Percentiles rank a stretch among this genome's conserved stretches.
phyloP scores from a whole-genome alignment of 1,140 invertebrate species.

The Drosophila melanica region DNA sequence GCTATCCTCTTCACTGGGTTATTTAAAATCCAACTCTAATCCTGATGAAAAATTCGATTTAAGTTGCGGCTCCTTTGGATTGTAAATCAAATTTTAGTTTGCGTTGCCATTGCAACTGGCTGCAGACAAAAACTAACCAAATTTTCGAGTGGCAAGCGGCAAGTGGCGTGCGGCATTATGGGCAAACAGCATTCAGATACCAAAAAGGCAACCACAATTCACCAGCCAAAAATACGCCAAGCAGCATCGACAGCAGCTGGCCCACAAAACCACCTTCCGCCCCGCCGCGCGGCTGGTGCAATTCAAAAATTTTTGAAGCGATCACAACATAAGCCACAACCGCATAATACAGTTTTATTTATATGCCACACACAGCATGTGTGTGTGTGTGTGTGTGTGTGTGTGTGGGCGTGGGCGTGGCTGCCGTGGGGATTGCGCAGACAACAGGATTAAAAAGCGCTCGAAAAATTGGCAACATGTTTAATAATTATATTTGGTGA shows the following conservation, averaged over 20 bases:
- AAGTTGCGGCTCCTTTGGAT: neutral
- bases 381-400: neutral
- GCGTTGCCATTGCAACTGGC: conserved; percentile 8
- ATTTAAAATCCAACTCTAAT: neutral
- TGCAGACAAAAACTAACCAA: conserved; percentile 11
- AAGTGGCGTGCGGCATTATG: neutral
- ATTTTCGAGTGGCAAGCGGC: conserved; percentile 13
- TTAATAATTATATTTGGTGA: conserved; percentile 82
- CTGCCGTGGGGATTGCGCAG: conserved; percentile 43
- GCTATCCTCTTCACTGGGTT: too few relatives aligned
- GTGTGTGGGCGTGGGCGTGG: neutral
- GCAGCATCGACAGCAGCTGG: conserved; percentile 15
- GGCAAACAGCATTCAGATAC: neutral
- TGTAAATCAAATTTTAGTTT: conserved; percentile 1
- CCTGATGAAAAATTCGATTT: neutral
- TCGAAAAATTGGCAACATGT: conserved; percentile 82
- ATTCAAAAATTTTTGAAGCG: conserved; percentile 59
- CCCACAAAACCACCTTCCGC: neutral
- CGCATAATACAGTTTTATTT: conserved; percentile 80
- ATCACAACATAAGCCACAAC: conserved; percentile 75
- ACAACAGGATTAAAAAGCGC: conserved; percentile 82
- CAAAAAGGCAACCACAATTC: conserved; percentile 20
- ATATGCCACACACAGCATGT: conserved; percentile 43
- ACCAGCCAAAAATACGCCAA: conserved; percentile 41
- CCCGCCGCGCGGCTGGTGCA: neutral